These are phyloP conservation scores for Hypothenemus hampei DNA, from an alignment of 1,140 invertebrate species.

Conservation along the genomic window DNA sequence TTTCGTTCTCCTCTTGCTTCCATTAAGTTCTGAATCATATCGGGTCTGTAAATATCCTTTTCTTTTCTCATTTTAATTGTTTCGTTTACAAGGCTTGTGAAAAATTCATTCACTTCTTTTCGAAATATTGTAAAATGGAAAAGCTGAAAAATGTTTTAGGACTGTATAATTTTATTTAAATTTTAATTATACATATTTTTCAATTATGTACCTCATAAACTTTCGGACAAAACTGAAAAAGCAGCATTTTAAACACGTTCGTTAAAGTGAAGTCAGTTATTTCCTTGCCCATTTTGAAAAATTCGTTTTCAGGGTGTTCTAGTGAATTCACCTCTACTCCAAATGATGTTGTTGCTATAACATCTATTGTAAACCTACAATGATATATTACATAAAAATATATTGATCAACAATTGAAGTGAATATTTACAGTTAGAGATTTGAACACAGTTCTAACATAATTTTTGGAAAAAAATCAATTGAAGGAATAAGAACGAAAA, in stretches of 20 bases:
- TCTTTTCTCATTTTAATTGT: slow-evolving; percentile 43
- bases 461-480: no score
- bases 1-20: slow-evolving; percentile 32
- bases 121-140: slow-evolving; percentile 19
- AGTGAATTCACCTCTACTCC: slow-evolving; percentile 45
- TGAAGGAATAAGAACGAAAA: no score
- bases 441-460: background rate
- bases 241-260: slow-evolving; percentile 20
- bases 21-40: slow-evolving; percentile 48
- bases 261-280: slow-evolving; percentile 30
- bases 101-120: slow-evolving; percentile 28
- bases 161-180: background rate
- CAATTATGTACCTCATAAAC: slow-evolving; percentile 18
- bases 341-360: slow-evolving; percentile 45
- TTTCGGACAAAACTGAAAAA: slow-evolving; percentile 13
- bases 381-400: background rate
- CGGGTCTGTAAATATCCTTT: slow-evolving; percentile 42
- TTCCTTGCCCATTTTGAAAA: slow-evolving; percentile 42
- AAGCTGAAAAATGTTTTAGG: slow-evolving; percentile 19
- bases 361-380: slow-evolving; percentile 43
- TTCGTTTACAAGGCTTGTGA: slow-evolving; percentile 28
- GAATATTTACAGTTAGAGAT: background rate
- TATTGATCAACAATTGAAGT: no score
- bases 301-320: slow-evolving; percentile 41
- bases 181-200: no score